These are phyloP conservation scores for Tetramorium parvispinum DNA, from an alignment of 1,140 invertebrate genomes.

Conservation along the genomic window DNA sequence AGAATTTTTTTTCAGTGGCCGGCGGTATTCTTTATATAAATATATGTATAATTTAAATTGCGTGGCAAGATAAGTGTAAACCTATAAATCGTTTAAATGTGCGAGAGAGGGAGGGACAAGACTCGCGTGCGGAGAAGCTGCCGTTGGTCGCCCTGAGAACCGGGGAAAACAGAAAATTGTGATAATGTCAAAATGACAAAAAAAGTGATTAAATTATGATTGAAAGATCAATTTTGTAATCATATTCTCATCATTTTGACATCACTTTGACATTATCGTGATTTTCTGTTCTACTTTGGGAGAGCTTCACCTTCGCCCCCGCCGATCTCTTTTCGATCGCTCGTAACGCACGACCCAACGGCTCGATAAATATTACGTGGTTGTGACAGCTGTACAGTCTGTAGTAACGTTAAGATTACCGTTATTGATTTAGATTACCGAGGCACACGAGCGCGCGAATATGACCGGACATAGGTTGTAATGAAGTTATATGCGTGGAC, in stretches of 20 bases:
- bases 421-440: constrained; percentile 34
- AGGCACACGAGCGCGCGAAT: neutral
- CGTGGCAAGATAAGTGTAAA: neutral
- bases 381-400: constrained; percentile 31
- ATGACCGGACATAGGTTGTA: neutral
- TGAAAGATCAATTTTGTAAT: no score
- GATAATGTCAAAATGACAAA: no score
- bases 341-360: neutral
- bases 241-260: no score
- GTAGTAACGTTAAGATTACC: constrained; percentile 7
- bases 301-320: neutral
- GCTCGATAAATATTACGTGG: constrained; percentile 42
- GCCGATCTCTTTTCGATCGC: neutral
- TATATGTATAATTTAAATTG: constrained; percentile 38
- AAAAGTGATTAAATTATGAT: no score
- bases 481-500: neutral
- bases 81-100: neutral
- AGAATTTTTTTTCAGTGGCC: no score
- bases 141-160: neutral
- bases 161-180: no score
- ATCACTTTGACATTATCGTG: no score
- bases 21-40: constrained; percentile 33
- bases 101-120: neutral
- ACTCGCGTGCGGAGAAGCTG: neutral
- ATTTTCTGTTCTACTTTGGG: no score